Percentiles rank a stretch among this genome's conserved stretches.
Evolutionary conservation across 2,888 invertebrate species (phyloP).

Genomic region (Oligia fasciuncula): DNA sequence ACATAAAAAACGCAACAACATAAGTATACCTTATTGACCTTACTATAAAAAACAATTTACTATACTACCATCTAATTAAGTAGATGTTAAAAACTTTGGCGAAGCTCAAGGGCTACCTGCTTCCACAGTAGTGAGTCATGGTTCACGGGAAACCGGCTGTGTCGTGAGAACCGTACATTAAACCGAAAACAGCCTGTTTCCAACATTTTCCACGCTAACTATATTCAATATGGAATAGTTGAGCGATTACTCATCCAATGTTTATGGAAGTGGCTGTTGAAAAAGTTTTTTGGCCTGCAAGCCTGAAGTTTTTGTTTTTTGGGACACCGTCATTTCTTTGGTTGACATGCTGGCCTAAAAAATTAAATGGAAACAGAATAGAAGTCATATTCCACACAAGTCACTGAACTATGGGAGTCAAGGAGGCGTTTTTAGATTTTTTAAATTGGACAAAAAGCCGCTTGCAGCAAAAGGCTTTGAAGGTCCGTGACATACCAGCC

Average conservation of each 20-base stretch:
- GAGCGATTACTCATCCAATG: slow-evolving; percentile 55
- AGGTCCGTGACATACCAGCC: neutral
- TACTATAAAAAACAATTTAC: slow-evolving; percentile 56
- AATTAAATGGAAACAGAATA: neutral
- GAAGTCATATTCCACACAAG: neutral
- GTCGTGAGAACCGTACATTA: slow-evolving; percentile 80
- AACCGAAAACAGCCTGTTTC: slow-evolving; percentile 72
- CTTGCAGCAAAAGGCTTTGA: neutral
- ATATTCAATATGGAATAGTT: slow-evolving; percentile 64
- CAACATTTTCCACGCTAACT: slow-evolving; percentile 78
- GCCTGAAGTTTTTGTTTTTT: neutral
- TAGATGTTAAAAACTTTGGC: slow-evolving; percentile 61
- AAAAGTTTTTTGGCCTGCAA: slow-evolving; percentile 43
- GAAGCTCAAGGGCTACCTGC: slow-evolving; percentile 42
- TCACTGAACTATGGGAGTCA: neutral
- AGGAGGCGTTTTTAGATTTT: neutral
- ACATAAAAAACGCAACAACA: slow-evolving; percentile 36
- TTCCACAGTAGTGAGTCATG: slow-evolving; percentile 57
- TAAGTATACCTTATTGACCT: slow-evolving; percentile 50
- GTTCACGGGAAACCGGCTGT: slow-evolving; percentile 54
- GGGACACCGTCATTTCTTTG: neutral
- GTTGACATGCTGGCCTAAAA: neutral
- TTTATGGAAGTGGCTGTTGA: slow-evolving; percentile 62
- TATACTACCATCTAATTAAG: slow-evolving; percentile 58
- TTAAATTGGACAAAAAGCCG: no score